Evolutionary conservation across 2,797 vertebrate species (phyloP), one percentile per base, ranked within the genome.

Genomic region (Echiichthys vipera): DNA sequence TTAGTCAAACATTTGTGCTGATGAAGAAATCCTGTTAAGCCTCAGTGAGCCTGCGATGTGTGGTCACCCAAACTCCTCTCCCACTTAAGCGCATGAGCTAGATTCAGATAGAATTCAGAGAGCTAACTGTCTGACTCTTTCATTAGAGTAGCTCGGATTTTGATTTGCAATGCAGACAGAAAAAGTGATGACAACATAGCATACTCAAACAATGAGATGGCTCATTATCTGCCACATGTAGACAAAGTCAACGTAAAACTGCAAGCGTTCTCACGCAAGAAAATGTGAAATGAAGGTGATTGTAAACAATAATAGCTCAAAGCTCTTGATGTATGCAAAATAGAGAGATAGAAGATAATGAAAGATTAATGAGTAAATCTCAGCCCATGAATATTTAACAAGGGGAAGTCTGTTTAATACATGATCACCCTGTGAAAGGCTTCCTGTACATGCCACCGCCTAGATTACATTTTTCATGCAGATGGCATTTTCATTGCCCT

Each of bases 321-420:
- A 74, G 77, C 49, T 75, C 67, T 67, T 87, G 76, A 85, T 88
- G 71, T 88, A 93, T 93, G 90, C 91, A 89, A 88, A 92, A 87
- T 46, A 68, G 47, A 86, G 71, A 88, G 91, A 90, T 93, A 89
- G 84, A 67, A 93, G 91, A 92, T 92, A 91, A 93, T 95, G 83
- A 94, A 95, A 94, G 84, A 94, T 94, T 93, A 92, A 94, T 94
- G 90, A 88, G 86, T 90, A 92, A 92, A 92, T 92, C 90, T 91
- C 88, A 86, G 36, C 65, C 75, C 85, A 94, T 95, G 91, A 94
- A 94, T 94, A 94, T 95, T 94, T 93, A 87, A 94, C 88, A 73
- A 85, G 80, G 82, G 84, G 88, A 91, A 82, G 89, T 92, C 90
- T 94, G 87, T 93, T 93, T 92, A 93, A 95, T 94, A 92, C 89